Conservation (phyloP, 2,888 invertebrate species). For the Arctia plantaginis region DNA sequence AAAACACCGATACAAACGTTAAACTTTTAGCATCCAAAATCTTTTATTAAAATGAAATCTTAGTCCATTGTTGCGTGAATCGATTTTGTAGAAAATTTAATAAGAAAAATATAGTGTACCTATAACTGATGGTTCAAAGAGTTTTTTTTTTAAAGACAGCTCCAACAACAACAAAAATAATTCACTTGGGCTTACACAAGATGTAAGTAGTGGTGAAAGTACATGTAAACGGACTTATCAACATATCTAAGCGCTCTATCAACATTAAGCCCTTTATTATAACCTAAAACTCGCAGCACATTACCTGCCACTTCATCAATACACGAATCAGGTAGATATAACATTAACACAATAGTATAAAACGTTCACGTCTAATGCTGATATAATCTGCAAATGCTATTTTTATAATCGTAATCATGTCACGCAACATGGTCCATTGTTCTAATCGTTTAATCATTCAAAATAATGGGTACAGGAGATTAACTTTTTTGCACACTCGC, state of each 20-base stretch:
- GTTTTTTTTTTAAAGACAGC: too few species aligned
- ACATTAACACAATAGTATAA: conserved; percentile 32
- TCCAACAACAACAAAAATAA: too few species aligned
- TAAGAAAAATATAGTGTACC: too few species aligned
- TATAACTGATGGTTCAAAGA: too few species aligned
- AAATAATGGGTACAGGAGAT: conserved; percentile 53
- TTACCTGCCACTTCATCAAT: conserved; percentile 26
- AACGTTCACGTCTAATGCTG: conserved; percentile 60
- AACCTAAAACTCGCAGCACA: conserved; percentile 4
- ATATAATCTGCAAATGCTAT: conserved; percentile 61
- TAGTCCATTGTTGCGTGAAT: too few species aligned
- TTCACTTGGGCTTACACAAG: too few species aligned
- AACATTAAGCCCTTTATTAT: background rate
- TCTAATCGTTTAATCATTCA: conserved; percentile 62
- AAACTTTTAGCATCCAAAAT: too few species aligned
- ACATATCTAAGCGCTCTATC: background rate
- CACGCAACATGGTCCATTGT: conserved; percentile 70
- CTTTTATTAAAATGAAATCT: too few species aligned
- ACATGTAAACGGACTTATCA: background rate
- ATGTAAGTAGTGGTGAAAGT: too few species aligned
- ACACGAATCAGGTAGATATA: conserved; percentile 42
- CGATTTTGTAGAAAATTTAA: too few species aligned
- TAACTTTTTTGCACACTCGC: conserved; percentile 59
- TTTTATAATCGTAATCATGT: conserved; percentile 66
- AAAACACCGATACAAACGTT: too few species aligned